A percentile compares a stretch with the other conserved stretches of the same genome.
phyloP scores from a whole-genome alignment of 2,113 vertebrate genomes.

The Eudyptes chrysolophus region DNA sequence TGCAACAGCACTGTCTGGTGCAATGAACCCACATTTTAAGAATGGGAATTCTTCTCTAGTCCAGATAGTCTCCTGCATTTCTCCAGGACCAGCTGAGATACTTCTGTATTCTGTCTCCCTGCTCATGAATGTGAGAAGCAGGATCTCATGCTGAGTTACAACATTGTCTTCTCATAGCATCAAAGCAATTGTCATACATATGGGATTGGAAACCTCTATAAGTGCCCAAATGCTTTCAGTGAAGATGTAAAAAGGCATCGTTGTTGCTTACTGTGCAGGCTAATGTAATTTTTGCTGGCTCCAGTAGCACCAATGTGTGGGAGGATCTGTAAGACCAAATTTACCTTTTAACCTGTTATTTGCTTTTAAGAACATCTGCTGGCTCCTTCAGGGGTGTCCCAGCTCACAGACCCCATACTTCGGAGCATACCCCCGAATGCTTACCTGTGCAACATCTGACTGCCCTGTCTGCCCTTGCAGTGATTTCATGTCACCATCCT shows the following conservation, averaged over 20 bases:
- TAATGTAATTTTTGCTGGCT: background rate
- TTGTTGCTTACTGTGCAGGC: background rate
- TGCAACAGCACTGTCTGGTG: background rate
- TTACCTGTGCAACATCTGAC: background rate
- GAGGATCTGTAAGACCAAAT: background rate
- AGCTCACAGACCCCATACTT: background rate
- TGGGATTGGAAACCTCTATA: background rate
- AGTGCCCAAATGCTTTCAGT: background rate
- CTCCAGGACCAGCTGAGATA: background rate
- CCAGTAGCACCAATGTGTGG: background rate
- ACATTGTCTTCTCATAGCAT: background rate
- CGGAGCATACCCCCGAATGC: fast-evolving
- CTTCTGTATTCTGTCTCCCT: background rate
- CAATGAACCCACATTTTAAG: background rate
- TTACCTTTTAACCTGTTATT: background rate
- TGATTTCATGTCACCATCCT: background rate
- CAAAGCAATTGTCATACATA: background rate
- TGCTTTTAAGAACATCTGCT: background rate
- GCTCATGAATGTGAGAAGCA: background rate
- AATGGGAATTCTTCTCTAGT: background rate
- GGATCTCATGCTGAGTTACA: background rate
- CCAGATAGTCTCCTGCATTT: background rate
- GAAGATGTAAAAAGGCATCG: background rate
- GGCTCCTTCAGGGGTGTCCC: background rate
- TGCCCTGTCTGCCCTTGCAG: background rate